A percentile compares a stretch with the other conserved stretches of the same genome.
Evolutionary conservation across 1,140 invertebrate genomes (phyloP).

Genomic region (Drosophila tropicalis): DNA sequence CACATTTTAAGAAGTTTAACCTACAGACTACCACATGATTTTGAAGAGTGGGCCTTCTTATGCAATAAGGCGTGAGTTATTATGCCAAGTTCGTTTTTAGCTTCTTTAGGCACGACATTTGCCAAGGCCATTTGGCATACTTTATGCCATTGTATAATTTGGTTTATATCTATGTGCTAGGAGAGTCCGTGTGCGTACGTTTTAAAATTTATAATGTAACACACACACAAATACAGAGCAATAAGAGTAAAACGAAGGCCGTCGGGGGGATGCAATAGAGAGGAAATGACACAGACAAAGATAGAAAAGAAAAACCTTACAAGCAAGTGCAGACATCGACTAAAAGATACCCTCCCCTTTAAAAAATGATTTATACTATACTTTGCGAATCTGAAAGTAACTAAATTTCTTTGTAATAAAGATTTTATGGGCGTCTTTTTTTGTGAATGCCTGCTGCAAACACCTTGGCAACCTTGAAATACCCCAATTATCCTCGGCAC

Average conservation of each 20-base stretch:
- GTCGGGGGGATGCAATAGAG: neutral
- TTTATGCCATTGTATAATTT: conserved; percentile 70
- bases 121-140: conserved; percentile 75
- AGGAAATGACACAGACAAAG: neutral
- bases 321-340: neutral
- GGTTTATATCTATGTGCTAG: conserved; percentile 63
- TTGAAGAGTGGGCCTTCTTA: conserved; percentile 7
- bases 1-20: no score
- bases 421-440: neutral
- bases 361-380: no score
- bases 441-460: neutral
- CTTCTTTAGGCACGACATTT: conserved; percentile 76
- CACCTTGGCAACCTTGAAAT: neutral
- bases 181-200: conserved; percentile 53
- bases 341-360: neutral
- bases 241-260: conserved; percentile 7
- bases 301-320: conserved; percentile 40
- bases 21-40: no score
- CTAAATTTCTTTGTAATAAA: no score
- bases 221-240: conserved; percentile 36
- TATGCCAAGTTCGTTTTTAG: conserved; percentile 74
- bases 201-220: conserved; percentile 81
- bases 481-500: neutral
- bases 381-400: no score
- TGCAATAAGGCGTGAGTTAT: conserved; percentile 74